Conservation (phyloP, 2,888 invertebrate species). For the Argyresthia goedartella region DNA sequence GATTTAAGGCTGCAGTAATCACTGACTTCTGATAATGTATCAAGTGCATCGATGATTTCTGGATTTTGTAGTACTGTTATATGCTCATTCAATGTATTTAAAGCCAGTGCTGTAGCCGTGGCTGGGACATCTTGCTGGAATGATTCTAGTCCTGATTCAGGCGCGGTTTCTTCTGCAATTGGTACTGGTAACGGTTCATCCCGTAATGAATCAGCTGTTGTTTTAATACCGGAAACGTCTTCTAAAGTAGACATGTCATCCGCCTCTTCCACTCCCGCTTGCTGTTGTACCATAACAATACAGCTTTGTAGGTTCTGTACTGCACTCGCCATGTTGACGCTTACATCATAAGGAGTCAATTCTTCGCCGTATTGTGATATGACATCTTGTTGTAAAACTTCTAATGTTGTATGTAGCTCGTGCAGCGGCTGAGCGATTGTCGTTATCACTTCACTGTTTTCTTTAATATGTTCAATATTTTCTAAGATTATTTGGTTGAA, state of each 20-base stretch:
- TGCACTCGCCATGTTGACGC: constrained; percentile 38
- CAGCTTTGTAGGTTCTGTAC: constrained; percentile 53
- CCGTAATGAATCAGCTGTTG: constrained; percentile 58
- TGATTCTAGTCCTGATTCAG: constrained; percentile 22
- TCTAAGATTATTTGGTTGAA: constrained; percentile 18
- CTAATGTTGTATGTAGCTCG: constrained; percentile 50
- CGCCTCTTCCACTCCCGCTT: constrained; percentile 52
- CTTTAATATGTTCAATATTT: constrained; percentile 36
- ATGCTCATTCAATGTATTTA: constrained; percentile 43
- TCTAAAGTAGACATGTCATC: constrained; percentile 70
- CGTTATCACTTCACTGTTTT: constrained; percentile 31
- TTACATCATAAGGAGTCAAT: constrained; percentile 28
- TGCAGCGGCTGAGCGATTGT: constrained; percentile 56
- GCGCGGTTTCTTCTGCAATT: constrained; percentile 28
- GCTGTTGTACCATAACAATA: constrained; percentile 57
- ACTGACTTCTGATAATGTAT: constrained; percentile 43
- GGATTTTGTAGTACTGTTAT: constrained; percentile 40
- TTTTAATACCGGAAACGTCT: constrained; percentile 71
- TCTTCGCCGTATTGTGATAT: constrained; percentile 51
- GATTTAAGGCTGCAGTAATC: constrained; percentile 46
- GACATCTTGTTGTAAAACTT: constrained; percentile 55
- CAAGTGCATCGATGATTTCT: constrained; percentile 40
- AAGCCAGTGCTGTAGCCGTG: constrained; percentile 38
- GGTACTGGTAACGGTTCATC: constrained; percentile 40
- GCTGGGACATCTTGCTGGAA: constrained; percentile 21